Percentiles rank a stretch among this genome's conserved stretches.
These are phyloP conservation scores for Athalia cordata DNA, from an alignment of 2,888 invertebrate genomes.

Conservation along the genomic window DNA sequence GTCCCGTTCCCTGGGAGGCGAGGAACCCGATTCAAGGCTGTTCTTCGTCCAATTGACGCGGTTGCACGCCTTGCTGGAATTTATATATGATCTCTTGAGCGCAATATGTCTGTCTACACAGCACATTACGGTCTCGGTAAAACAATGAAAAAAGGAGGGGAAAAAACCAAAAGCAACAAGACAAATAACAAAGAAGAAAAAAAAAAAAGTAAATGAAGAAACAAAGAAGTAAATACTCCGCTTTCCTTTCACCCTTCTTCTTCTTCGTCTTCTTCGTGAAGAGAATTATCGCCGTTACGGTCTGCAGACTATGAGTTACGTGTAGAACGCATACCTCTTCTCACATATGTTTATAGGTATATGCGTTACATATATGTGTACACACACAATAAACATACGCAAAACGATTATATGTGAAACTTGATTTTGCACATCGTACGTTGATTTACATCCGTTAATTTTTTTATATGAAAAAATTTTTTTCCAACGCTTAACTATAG, in stretches of 20 bases:
- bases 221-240: neutral
- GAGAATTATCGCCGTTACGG: slow-evolving; percentile 19
- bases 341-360: no score
- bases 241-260: slow-evolving; percentile 2
- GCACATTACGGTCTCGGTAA: neutral
- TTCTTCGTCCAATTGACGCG: slow-evolving; percentile 35
- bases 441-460: no score
- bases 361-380: no score
- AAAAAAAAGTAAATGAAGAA: slow-evolving; percentile 2
- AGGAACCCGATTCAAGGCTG: slow-evolving; percentile 29
- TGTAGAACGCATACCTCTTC: no score
- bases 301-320: neutral
- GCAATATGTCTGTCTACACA: slow-evolving; percentile 33
- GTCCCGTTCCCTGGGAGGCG: slow-evolving; percentile 38
- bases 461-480: no score
- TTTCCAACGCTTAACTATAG: no score
- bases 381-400: no score
- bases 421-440: no score
- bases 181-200: neutral
- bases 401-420: no score
- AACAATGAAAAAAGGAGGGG: neutral
- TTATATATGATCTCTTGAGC: slow-evolving; percentile 34
- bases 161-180: neutral
- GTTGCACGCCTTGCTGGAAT: slow-evolving; percentile 35
- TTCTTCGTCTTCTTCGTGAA: no score